Evolutionary conservation across 2,888 invertebrate genomes (phyloP), one percentile per base, ranked within the genome.

Genomic region (Beris morrisii): DNA sequence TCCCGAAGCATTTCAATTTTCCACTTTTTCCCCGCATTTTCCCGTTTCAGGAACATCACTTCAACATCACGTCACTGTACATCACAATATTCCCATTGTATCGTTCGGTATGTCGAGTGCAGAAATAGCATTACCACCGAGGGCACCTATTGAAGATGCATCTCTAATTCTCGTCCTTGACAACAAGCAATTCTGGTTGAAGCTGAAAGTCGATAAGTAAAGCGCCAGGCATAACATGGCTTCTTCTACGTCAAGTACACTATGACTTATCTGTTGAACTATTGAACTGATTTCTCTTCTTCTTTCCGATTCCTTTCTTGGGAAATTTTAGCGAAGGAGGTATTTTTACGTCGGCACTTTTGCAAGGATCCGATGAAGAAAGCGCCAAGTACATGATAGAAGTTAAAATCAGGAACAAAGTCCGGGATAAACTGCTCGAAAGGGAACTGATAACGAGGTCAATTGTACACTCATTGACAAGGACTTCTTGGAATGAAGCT

Each of bases 381-480:
- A 73, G 73, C 72, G 70, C 69, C 67, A 72, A 74, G 72, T 77
- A 73, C 72, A 73, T 75, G 74, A 68, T 77, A 70, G 74, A 77
- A 75, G 75, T 73, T 71, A 74, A 73, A 73, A 74, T 76, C 72
- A 73, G 71, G 66, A 74, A 72, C 69, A 57, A 57, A 57, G 55
- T 65, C 38, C 61, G 70, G 61, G 70, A 71, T 70, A 70, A 70
- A 53, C 67, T 72, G 59, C 70, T 70, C 64, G 70, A 73, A 59
- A 69, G 69, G 45, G 68, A 72, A 65, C 70, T 72, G 70, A 70
- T 72, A 73, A 73, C 70, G 71, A 73, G 73, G 74, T 74, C 73
- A 72, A 73, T 74, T 72, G 73, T 73, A 69, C 70, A 71, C 68
- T 73, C 73, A 57, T 72, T 73, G 73, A 70, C 69, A 68, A 71